Evolutionary conservation across 2,797 vertebrate species (phyloP).

Genomic region (Pseudocheirus occidentalis): DNA sequence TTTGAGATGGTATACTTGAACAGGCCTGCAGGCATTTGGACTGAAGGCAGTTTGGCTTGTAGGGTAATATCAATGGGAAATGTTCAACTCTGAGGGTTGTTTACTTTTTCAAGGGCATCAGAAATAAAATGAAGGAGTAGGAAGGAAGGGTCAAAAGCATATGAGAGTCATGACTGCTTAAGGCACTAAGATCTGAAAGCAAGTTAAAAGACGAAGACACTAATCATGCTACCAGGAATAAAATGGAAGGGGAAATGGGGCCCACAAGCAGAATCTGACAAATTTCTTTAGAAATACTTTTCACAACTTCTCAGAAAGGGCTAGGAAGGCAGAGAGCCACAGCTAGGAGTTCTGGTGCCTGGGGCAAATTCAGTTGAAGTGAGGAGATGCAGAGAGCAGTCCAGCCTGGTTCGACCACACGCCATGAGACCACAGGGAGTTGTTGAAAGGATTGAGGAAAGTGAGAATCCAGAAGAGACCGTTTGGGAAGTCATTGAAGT

Average conservation of each 20-base stretch:
- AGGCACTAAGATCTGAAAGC: conserved; percentile 3
- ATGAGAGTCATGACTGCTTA: not conserved
- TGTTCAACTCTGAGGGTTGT: not conserved
- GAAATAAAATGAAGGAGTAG: conserved; percentile 14
- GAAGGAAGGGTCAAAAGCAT: conserved; percentile 37
- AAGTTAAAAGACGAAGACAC: conserved; percentile 38
- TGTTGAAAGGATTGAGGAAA: not conserved
- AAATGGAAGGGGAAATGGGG: conserved; percentile 30
- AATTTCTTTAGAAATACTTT: not conserved
- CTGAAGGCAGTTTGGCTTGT: not conserved
- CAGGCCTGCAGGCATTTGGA: not conserved
- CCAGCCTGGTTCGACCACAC: not conserved
- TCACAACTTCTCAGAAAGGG: not conserved
- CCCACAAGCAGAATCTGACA: not conserved
- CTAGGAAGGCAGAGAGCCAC: not conserved
- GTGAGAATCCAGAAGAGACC: too few species aligned
- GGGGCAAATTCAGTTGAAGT: not conserved
- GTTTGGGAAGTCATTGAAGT: too few species aligned
- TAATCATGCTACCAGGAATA: conserved; percentile 20
- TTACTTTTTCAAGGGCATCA: conserved; percentile 33
- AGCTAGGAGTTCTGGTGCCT: not conserved
- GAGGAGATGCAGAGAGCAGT: not conserved
- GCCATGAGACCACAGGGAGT: not conserved
- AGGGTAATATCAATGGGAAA: not conserved
- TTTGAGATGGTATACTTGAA: not conserved